Conservation (phyloP, 2,113 vertebrate genomes). For the Rhea pennata region DNA sequence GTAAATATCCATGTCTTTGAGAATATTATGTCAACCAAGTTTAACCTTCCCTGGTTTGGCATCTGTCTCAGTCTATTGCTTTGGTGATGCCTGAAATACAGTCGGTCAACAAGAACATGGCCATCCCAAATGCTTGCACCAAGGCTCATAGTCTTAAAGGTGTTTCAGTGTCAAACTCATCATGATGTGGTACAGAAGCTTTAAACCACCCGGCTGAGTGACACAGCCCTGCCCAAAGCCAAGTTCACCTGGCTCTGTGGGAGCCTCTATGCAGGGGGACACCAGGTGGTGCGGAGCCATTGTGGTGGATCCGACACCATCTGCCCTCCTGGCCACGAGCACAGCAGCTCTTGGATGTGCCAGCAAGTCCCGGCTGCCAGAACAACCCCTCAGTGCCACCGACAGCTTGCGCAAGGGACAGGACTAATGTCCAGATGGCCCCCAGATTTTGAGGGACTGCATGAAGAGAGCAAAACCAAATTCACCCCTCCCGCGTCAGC, state of each 20-base stretch:
- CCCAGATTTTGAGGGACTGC: constrained; percentile 55
- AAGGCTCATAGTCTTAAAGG: fast-evolving
- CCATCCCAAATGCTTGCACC: fast-evolving
- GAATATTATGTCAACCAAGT: neutral
- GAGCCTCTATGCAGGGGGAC: neutral
- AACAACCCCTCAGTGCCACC: neutral
- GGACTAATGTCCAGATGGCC: constrained; percentile 64
- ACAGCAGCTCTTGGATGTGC: neutral
- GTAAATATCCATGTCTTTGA: neutral
- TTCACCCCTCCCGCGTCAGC: neutral
- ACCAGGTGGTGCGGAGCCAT: constrained; percentile 60
- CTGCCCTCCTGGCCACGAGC: constrained; percentile 61
- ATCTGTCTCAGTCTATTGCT: neutral
- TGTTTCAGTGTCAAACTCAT: neutral
- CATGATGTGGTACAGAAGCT: fast-evolving
- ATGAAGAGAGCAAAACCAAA: constrained; percentile 20
- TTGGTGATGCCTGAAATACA: neutral
- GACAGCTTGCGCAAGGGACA: constrained; percentile 63
- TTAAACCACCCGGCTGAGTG: neutral
- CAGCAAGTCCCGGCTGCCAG: constrained; percentile 58
- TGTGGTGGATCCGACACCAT: constrained; percentile 47
- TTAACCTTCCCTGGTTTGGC: neutral
- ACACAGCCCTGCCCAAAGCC: neutral
- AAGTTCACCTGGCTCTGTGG: constrained; percentile 43
- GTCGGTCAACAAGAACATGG: neutral